Evolutionary conservation across 2,888 invertebrate genomes (phyloP), one percentile per base, ranked within the genome.

Genomic region (Loripinus fragilis): DNA sequence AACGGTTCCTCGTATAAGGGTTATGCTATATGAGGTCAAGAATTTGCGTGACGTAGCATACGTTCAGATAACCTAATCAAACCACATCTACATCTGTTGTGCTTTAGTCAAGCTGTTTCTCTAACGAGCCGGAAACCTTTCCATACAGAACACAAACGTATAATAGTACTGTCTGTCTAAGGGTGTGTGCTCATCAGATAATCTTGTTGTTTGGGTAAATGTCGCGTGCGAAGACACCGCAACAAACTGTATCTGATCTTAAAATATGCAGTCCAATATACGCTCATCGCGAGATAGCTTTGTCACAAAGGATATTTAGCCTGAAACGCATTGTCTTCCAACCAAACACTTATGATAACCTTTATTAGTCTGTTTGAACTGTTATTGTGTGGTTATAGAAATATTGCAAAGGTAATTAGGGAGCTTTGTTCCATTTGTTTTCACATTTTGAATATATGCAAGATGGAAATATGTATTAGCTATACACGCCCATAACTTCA

Each of bases 211-310:
- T 23, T 7, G 23, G 28, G 25, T 38, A 3, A 55, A 41, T 60
- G 41, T 33, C 64, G 48, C 75, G 75, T 35, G 72, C 33, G 23
- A 71, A 68, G 67, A 68, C 68, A 71, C 48, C 64, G 72, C 23
- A 73, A 69, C 60, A 73, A 72, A 70, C 70, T 70, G 73, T 71
- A 78, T 71, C 70, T 45, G 78, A 78, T 78, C 55, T 41, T 66
- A 50, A 78, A 74, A 52, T 78, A 78, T 78, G 78, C 78, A 78
- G 78, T 33, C 78, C 76, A 66, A 76, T 71, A 71, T 71, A 76
- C 76, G 76, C 69, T 55, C 66, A 60, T 60, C 33, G 33, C 2
- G 12, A n/a, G 55, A 55, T 55, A 55, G 23, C 55, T n/a, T 55
- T 55, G 55, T 25, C 55, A 55, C 23, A 23, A 28, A 55, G 28